These are phyloP conservation scores for Circaetus gallicus DNA, from an alignment of 2,113 vertebrate species.

Conservation along the genomic window DNA sequence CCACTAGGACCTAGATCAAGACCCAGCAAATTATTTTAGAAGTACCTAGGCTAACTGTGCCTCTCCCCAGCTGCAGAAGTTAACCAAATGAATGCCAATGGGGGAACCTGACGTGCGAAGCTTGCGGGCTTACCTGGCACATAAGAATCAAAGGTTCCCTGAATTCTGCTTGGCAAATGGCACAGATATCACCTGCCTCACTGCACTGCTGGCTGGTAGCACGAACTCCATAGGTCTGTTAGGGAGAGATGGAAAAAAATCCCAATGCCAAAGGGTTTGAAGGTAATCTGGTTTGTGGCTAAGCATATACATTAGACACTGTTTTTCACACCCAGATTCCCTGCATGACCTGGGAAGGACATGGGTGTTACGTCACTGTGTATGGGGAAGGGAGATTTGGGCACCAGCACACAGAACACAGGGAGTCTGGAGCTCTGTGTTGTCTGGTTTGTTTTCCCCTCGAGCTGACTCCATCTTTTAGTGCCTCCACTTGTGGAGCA, in stretches of 20 bases:
- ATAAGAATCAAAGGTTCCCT: slow-evolving; percentile 89
- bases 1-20: neutral
- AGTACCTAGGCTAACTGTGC: neutral
- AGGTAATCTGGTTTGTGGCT: neutral
- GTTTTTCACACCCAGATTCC: neutral
- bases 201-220: slow-evolving; percentile 93
- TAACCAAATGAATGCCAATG: neutral
- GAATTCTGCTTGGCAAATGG: slow-evolving; percentile 95
- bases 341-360: neutral
- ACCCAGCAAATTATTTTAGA: neutral
- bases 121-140: slow-evolving; percentile 84
- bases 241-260: neutral
- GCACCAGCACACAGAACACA: neutral
- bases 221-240: slow-evolving; percentile 88
- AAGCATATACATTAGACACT: neutral
- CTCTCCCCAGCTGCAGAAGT: neutral
- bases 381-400: neutral
- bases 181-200: slow-evolving; percentile 91
- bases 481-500: slow-evolving; percentile 24
- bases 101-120: neutral
- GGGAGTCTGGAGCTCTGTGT: neutral
- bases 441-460: neutral
- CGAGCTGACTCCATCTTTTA: slow-evolving; percentile 15
- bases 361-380: rapidly evolving
- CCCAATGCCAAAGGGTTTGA: neutral